phyloP scores from a whole-genome alignment of 2,888 invertebrate species.

The Parnassius glacialis region DNA sequence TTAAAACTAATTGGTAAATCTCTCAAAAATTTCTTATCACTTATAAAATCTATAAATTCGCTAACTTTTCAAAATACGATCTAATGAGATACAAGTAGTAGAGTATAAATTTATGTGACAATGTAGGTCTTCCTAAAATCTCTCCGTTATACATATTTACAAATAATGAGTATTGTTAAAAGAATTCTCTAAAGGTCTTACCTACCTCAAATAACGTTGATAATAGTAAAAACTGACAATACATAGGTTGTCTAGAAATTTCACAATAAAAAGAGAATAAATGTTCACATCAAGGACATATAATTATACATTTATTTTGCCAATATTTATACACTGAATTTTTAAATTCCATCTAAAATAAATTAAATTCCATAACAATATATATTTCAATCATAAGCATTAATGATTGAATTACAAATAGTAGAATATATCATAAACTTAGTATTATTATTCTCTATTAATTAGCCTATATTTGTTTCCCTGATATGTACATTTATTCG shows the following conservation, averaged over 20 bases:
- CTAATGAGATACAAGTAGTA: slow-evolving; percentile 80
- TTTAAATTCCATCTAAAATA: no score
- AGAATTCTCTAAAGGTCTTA: slow-evolving; percentile 31
- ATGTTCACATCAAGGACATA: neutral
- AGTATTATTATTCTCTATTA: neutral
- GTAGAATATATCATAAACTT: no score
- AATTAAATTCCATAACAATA: no score
- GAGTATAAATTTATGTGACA: slow-evolving; percentile 71
- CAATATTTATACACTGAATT: no score
- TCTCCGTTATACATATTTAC: slow-evolving; percentile 64
- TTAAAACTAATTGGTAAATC: slow-evolving; percentile 78
- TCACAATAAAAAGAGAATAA: neutral
- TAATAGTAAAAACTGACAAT: slow-evolving; percentile 8
- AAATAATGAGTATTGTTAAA: slow-evolving; percentile 75
- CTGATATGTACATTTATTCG: neutral
- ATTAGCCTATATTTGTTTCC: neutral
- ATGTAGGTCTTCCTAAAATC: slow-evolving; percentile 54
- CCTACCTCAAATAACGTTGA: slow-evolving; percentile 7
- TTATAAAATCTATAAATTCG: slow-evolving; percentile 77
- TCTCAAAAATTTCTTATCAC: slow-evolving; percentile 68
- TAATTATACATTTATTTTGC: no score
- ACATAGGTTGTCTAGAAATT: neutral
- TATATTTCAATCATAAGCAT: no score
- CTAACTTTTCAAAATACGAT: slow-evolving; percentile 75
- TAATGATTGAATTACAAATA: no score